Base-by-base conservation (phyloP, 2,113 vertebrate species). In the Lagopus muta region DNA sequence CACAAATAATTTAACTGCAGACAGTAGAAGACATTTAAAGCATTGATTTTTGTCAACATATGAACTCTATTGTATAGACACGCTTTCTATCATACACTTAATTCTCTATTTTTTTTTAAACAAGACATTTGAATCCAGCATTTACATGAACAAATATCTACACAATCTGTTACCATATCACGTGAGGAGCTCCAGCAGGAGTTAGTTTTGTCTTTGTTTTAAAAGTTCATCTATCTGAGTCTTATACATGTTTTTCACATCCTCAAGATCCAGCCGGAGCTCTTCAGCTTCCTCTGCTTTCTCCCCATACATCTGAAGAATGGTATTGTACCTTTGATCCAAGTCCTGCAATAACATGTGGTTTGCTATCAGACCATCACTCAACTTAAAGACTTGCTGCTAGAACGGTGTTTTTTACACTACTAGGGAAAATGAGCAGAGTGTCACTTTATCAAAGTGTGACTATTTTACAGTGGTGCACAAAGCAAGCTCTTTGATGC, bases 231-330 rank as follows among this genome's bases (percentile, higher is more conserved):
- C 99, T 86, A 99, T 99, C 94, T 99, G 99, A 71, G 97, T 98
- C 97, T 99, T 99, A 93, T 99, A 99, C 99, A 99, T 99, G 95
- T 98, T 99, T 97, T 99, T 99, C 65, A 99, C 99, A 96, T 99
- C 99, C 95, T 99, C 98, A 5, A 99, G 98, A 92, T 99, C 99
- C 67, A 99, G 97, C 15, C 98, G 98, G 48, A 99, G 98, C 54
- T 99, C 99, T 95, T 99, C 98, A 8, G 99, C 99, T 88, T 99
- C 99, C 92, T 99, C 99, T 30, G 99, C 99, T 94, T 99, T 99
- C 95, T 99, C 99, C 64, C 99, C 99, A 48, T 99, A 99, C 99
- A 99, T 99, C 97, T 99, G 99, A 72, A 99, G 98, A 92, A 99
- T 99, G 48, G 99, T 99, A 97, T 99, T 99, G 97, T 99, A 99